Percentiles rank a stretch among this genome's conserved stretches.
Evolutionary conservation across 2,797 vertebrate genomes (phyloP).

Genomic region (Sebastolobus alascanus): DNA sequence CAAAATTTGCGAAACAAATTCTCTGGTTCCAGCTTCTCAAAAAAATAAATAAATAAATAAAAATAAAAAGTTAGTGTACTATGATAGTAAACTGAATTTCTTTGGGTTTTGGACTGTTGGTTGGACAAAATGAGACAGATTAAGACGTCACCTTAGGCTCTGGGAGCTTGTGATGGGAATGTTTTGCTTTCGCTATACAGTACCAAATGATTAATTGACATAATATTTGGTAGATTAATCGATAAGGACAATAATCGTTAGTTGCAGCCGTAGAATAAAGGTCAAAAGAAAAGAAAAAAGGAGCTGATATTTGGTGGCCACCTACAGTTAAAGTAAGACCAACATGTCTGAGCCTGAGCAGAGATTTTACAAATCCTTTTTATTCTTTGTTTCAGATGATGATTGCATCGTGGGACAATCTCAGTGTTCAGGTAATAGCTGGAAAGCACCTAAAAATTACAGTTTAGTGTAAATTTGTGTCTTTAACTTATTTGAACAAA

Average conservation of each 20-base stretch:
- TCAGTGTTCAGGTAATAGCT: conserved; percentile 12
- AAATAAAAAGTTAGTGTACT: neutral
- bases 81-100: too few relatives aligned
- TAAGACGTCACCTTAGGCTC: neutral
- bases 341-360: conserved; percentile 23
- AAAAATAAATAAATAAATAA: neutral
- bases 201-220: neutral
- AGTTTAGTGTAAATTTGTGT: conserved; percentile 40
- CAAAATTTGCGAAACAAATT: neutral
- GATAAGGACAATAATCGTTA: neutral
- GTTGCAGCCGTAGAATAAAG: neutral
- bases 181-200: neutral
- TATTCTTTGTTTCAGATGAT: conserved; percentile 36
- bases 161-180: neutral
- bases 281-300: neutral
- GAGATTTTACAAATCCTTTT: conserved; percentile 28
- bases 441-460: conserved; percentile 55
- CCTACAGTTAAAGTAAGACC: neutral
- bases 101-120: neutral
- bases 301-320: neutral
- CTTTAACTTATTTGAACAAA: conserved; percentile 32
- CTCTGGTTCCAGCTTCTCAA: neutral
- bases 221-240: neutral
- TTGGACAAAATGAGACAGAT: neutral
- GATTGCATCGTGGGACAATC: conserved; percentile 24